Base-by-base conservation (phyloP, 2,888 invertebrate species). In the Clostera curtula region DNA sequence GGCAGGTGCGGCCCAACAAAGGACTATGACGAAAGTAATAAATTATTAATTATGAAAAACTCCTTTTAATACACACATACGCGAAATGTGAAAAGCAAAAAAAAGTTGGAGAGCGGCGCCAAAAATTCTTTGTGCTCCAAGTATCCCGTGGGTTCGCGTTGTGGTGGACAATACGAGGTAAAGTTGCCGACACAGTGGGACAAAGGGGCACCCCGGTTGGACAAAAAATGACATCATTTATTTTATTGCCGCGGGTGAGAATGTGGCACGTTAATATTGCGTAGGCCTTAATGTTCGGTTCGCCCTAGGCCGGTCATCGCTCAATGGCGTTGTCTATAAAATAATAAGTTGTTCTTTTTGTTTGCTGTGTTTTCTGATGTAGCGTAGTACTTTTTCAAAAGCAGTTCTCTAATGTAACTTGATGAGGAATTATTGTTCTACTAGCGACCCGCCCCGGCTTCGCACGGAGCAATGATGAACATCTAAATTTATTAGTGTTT, bases 221-320 rank as follows among this genome's bases (percentile, higher is more conserved):
- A 79, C 80, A 82, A 82, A 82, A 82, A 82, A 82, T 82, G 75
- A 80, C 79, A 77, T 82, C 82, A 82, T 83, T 82, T 80, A 83
- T 83, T 79, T 82, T 80, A 83, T 82, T 76, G 77, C 79, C 60
- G 49, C 63, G 75, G 72, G 77, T 75, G 79, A 76, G 79, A 83
- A 80, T 74, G 71, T 71, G 65, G 57, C 65, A 70, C 77, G 76
- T 80, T 79, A 77, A 80, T 80, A 79, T 75, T 65, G 69, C 68
- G 69, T 63, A 70, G 77, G 59, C 69, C 74, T 62, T 74, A 77
- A 77, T 77, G 72, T 57, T 61, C 52, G 57, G 55, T 72, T 71
- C 72, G 82, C 82, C 74, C 69, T 70, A 58, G 79, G 80, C 71
- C 34, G 45, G 49, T 55, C 72, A 69, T 76, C 70, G 60, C 61